A percentile compares a stretch with the other conserved stretches of the same genome.
Conservation (phyloP, 2,797 vertebrate genomes). For the Takifugu ocellatus region DNA sequence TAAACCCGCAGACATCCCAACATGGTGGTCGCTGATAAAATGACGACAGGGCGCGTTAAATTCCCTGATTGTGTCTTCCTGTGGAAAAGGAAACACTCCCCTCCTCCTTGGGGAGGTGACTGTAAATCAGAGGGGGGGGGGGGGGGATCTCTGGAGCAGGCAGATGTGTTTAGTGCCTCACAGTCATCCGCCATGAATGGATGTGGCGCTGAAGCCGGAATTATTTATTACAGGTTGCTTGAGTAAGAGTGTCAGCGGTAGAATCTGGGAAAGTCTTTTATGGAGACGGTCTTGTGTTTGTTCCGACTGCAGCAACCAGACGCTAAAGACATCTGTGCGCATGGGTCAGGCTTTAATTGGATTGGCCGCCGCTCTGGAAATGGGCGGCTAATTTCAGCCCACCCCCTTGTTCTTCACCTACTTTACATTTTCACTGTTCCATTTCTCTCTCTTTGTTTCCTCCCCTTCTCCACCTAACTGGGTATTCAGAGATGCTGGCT, state of each 20-base stretch:
- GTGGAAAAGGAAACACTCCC: slow-evolving; percentile 31
- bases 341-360: slow-evolving; percentile 71
- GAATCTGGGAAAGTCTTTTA: slow-evolving; percentile 12
- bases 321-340: slow-evolving; percentile 67
- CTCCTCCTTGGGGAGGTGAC: slow-evolving; percentile 14
- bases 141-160: slow-evolving; percentile 36
- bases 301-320: slow-evolving; percentile 45
- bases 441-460: slow-evolving; percentile 12
- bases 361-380: slow-evolving; percentile 67
- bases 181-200: slow-evolving; percentile 1
- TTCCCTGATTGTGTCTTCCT: slow-evolving; percentile 46
- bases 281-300: slow-evolving; percentile 18
- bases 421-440: slow-evolving; percentile 35
- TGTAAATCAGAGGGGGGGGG: slow-evolving; percentile 40
- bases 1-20: slow-evolving; percentile 22
- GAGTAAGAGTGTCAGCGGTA: not conserved
- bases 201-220: slow-evolving; percentile 6
- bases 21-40: slow-evolving; percentile 19
- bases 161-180: slow-evolving; percentile 22
- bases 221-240: not conserved
- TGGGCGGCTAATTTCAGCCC: slow-evolving; percentile 54
- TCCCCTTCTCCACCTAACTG: slow-evolving; percentile 49
- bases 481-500: slow-evolving; percentile 51
- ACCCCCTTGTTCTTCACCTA: slow-evolving; percentile 26
- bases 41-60: slow-evolving; percentile 50